Base-by-base conservation (phyloP, 1,140 invertebrate genomes). In the Neomicropteryx cornuta region DNA sequence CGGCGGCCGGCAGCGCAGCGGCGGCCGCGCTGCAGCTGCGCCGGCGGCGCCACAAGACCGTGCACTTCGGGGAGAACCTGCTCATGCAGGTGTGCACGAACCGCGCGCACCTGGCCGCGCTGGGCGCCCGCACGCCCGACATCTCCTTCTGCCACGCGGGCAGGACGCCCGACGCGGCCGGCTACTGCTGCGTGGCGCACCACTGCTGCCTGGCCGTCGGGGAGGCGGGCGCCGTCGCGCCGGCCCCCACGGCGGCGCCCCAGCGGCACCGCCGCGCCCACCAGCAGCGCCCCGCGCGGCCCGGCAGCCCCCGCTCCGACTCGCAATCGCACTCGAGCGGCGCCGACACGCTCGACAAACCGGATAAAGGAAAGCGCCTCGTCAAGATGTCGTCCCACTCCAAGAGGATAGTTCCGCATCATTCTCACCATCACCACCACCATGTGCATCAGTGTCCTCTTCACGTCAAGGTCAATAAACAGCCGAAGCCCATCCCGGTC, bases 41-140 rank as follows among this genome's bases (percentile, higher is more conserved):
- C 33, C 66, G 78, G 17, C 68, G 78, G 24, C 68, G 78, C 33
- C 75, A 81, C 60, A 81, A 81, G 60, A 81, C 79, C 24, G 79
- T 83, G 10, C 79, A 83, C 59, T 82, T 82, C 53, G 79, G 78
- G 29, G 79, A 81, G 48, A 79, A 77, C 51, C 62, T 80, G 4
- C 57, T 79, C 19, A 70, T 77, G 52, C 76, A 79, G 51, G 76
- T 79, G 32, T 79, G 77, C 56, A 73, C 77, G 37, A 77, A 79
- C 52, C 52, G 65, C 10, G 57, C 61, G 4, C 65, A 68, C 38
- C 49, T 68, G 28, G 53, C 65, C 16, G 60, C 61, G 10, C 52
- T 68, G 8, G 65, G 65, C 16, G 62, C 63, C 29, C 55, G 64
- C 38, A 48, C 65, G 27, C 64, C 64, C 17, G 66, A 68, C 51